phyloP scores from a whole-genome alignment of 1,140 invertebrate species.

The Pachyrhynchus sulphureomaculatus region DNA sequence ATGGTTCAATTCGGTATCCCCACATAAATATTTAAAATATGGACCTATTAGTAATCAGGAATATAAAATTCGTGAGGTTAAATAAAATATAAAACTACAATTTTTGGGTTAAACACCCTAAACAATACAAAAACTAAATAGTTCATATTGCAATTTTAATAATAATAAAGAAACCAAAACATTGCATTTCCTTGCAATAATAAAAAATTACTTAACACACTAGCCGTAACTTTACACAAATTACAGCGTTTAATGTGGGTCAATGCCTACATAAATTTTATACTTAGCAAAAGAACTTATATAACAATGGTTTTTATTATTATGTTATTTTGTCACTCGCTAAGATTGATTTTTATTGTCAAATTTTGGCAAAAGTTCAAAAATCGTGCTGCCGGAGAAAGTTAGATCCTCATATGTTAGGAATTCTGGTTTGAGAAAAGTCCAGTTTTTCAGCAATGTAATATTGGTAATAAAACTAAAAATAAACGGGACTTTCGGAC shows the following conservation, averaged over 20 bases:
- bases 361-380: conserved; percentile 21
- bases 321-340: too few species aligned
- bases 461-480: too few species aligned
- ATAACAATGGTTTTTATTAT: conserved; percentile 22
- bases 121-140: conserved; percentile 8
- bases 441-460: too few species aligned
- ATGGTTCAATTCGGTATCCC: too few species aligned
- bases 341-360: conserved; percentile 17
- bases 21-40: too few species aligned
- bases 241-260: conserved; percentile 24
- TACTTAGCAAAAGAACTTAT: conserved; percentile 23
- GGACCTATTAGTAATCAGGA: too few species aligned
- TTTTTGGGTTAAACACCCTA: neutral
- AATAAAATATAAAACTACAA: too few species aligned
- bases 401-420: too few species aligned
- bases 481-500: too few species aligned
- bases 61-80: too few species aligned
- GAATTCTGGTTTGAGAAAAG: too few species aligned
- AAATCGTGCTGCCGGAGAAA: neutral
- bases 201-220: conserved; percentile 24
- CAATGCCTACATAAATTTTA: conserved; percentile 33
- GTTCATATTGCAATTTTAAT: conserved; percentile 17
- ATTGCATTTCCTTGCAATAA: conserved; percentile 28
- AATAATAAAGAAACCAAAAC: conserved; percentile 23
- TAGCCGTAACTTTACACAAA: conserved; percentile 24